phyloP scores from a whole-genome alignment of 92 coral and sea anemone genomes.

The Phenganax stokvisi region DNA sequence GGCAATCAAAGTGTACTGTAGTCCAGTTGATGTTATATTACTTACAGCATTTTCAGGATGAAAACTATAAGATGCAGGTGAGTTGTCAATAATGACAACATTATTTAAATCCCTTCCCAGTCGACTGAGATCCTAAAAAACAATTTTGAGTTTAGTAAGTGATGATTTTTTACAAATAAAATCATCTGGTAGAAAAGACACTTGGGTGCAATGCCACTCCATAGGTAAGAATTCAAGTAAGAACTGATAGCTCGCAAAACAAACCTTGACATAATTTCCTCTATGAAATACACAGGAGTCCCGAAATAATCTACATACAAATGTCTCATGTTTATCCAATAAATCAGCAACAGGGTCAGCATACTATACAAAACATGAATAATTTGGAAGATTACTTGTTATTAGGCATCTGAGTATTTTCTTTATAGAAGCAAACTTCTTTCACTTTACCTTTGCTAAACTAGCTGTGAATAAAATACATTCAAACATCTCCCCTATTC shows the following conservation, averaged over 20 bases:
- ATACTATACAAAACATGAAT: slow-evolving; percentile 56
- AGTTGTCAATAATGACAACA: slow-evolving; percentile 85
- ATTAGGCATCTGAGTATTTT: not conserved
- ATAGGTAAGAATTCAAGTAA: not conserved
- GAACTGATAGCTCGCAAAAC: not conserved
- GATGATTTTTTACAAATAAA: not conserved
- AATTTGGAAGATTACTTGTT: not conserved
- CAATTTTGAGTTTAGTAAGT: not conserved
- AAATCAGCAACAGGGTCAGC: slow-evolving; percentile 98
- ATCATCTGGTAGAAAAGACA: too few relatives aligned
- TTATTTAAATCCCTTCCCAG: slow-evolving; percentile 91
- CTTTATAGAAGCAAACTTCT: not conserved
- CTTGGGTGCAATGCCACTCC: too few relatives aligned
- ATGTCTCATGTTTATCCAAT: slow-evolving; percentile 80
- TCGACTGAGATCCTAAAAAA: slow-evolving; percentile 85
- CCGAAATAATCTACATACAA: slow-evolving; percentile 84
- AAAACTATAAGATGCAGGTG: slow-evolving; percentile 98
- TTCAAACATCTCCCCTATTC: slow-evolving; percentile 91
- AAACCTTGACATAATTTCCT: slow-evolving; percentile 97
- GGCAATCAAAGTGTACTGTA: too few relatives aligned
- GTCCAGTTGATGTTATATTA: not conserved
- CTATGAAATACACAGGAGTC: slow-evolving; percentile 98
- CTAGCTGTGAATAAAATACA: slow-evolving; percentile 99
- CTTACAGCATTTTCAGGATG: slow-evolving; percentile 99
- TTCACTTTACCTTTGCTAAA: slow-evolving; percentile 75